Evolutionary conservation across 2,113 vertebrate species (phyloP), one percentile per base, ranked within the genome.

Genomic region (Serilophus lunatus): DNA sequence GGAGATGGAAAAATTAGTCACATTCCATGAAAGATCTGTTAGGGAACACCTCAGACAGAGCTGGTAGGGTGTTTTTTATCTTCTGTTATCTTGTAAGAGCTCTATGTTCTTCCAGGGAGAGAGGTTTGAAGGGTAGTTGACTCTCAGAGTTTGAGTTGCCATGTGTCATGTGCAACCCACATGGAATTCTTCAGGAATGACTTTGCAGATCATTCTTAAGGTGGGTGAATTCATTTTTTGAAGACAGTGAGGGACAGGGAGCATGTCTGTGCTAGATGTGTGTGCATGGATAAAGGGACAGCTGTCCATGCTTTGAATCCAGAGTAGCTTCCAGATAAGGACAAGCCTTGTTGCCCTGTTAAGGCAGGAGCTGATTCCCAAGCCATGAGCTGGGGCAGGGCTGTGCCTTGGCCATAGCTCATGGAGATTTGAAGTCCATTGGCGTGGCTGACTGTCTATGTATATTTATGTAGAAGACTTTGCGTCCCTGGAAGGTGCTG

Each of bases 391-490:
- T 54, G n/a, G 40, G 65, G 53, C 69, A 92, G 64, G 70, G 84
- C 85, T 70, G 78, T 6, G 6, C 59, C 59, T 57, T 45, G 29
- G 74, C 83, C 47, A 4, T 61, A 54, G 68, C 95, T 97, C 96
- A 90, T 36, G 71, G 96, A 96, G 85, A 97, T 93, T 97, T 93
- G 88, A 40, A 85, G 72, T 72, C 87, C 25, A 10, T 38, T 74
- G 94, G 59, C 53, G 40, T 79, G 93, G 72, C 88, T 47, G 82
- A 69, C 86, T 89, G 92, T 90, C 97, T 86, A 51, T 97, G 95
- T 96, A 86, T 97, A 97, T 97, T 97, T 97, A 97, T 96, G 93
- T 57, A 86, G 96, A 93, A 95, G 79, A 75, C 82, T 93, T 84
- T 60, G 84, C 84, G 3, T 95, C 96, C 95, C 97, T 94, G 93